phyloP scores from a whole-genome alignment of 2,797 vertebrate genomes.

The Rousettus madagascariensis region DNA sequence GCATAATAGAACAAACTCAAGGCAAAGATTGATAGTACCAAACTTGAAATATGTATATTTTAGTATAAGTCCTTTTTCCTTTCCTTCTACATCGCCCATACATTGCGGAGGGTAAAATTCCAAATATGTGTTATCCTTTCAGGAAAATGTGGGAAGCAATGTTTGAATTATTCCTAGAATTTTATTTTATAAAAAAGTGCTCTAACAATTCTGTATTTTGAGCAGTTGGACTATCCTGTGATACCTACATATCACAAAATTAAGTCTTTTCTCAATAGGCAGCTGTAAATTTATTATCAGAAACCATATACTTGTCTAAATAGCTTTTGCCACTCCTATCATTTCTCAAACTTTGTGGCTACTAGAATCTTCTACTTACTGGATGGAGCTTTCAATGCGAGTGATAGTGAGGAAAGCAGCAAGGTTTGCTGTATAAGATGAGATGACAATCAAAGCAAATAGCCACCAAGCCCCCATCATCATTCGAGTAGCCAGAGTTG shows the following conservation, averaged over 20 bases:
- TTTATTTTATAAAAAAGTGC: neutral
- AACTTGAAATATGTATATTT: neutral
- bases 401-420: conserved; percentile 98
- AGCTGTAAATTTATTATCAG: neutral
- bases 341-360: neutral
- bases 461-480: conserved; percentile 99
- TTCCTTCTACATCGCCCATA: neutral
- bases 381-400: conserved; percentile 98
- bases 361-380: conserved; percentile 89
- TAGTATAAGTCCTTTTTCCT: neutral
- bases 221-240: neutral
- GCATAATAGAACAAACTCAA: neutral
- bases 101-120: neutral
- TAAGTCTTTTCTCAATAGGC: neutral
- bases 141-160: neutral
- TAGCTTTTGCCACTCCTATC: neutral
- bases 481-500: conserved; percentile 97
- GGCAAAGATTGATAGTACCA: neutral
- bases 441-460: conserved; percentile 98
- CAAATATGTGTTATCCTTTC: neutral
- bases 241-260: neutral
- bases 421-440: conserved; percentile 98
- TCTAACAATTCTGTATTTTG: neutral
- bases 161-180: neutral
- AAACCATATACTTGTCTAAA: neutral